phyloP scores from a whole-genome alignment of 2,113 vertebrate genomes.

The Hippolais icterina region DNA sequence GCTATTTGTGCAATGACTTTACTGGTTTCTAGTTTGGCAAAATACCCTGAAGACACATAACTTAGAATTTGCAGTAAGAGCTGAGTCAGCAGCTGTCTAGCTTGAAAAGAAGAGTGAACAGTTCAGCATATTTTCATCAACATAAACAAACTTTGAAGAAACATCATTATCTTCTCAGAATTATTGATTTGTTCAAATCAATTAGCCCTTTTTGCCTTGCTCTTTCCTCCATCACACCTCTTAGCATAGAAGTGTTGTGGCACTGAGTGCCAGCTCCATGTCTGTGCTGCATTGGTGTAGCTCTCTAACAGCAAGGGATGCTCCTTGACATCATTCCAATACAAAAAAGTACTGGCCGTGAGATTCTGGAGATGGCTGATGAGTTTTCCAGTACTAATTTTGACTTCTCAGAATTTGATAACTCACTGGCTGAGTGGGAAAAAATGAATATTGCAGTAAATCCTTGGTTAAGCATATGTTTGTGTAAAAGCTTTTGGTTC shows the following conservation, averaged over 20 bases:
- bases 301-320: not conserved
- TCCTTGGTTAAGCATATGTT: not conserved
- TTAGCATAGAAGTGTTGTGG: not conserved
- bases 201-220: not conserved
- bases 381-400: not conserved
- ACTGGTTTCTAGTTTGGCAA: not conserved
- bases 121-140: not conserved
- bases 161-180: not conserved
- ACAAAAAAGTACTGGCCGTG: not conserved
- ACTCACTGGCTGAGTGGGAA: not conserved
- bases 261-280: not conserved
- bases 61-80: not conserved
- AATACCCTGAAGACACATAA: not conserved
- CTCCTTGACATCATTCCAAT: not conserved
- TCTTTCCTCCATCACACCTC: not conserved
- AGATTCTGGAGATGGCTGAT: not conserved
- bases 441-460: not conserved
- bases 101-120: not conserved
- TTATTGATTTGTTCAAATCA: not conserved
- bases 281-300: not conserved
- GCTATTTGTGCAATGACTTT: not conserved
- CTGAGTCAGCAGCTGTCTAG: not conserved
- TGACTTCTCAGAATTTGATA: not conserved
- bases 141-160: not conserved
- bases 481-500: not conserved